phyloP scores from a whole-genome alignment of 2,113 vertebrate species.

The Corvus cornix region DNA sequence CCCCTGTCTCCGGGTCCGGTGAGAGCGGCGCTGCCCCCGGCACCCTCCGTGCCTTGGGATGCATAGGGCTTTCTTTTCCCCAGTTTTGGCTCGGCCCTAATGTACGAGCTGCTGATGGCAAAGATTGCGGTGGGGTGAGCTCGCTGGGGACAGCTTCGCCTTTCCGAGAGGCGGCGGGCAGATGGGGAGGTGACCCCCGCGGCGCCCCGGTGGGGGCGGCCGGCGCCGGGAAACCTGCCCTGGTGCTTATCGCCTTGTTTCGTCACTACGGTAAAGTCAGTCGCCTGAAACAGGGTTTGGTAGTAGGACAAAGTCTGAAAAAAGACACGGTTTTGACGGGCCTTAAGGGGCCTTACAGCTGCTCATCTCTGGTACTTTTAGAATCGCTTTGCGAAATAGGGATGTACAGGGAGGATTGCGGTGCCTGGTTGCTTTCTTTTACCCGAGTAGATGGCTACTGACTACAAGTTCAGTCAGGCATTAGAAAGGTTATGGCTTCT shows the following conservation, averaged over 20 bases:
- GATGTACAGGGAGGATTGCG: background rate
- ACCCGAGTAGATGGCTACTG: background rate
- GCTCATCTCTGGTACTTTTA: background rate
- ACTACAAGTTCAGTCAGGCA: background rate
- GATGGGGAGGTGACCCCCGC: background rate
- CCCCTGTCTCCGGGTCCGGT: background rate
- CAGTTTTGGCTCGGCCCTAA: background rate
- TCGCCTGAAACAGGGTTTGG: background rate
- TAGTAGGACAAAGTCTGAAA: background rate
- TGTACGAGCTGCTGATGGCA: background rate
- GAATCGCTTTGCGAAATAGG: background rate
- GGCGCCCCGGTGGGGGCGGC: background rate
- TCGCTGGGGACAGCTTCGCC: background rate
- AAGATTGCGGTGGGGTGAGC: background rate
- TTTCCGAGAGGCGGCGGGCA: background rate
- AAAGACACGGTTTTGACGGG: background rate
- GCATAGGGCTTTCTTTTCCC: background rate
- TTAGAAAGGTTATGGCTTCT: background rate
- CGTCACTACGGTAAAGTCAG: fast-evolving
- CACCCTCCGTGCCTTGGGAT: background rate
- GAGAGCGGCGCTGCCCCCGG: background rate
- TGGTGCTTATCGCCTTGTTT: background rate
- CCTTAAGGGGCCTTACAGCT: background rate
- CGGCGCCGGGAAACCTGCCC: background rate
- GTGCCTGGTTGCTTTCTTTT: background rate